Base-by-base conservation (phyloP, 2,888 invertebrate genomes). In the Sinotaia quadrata region DNA sequence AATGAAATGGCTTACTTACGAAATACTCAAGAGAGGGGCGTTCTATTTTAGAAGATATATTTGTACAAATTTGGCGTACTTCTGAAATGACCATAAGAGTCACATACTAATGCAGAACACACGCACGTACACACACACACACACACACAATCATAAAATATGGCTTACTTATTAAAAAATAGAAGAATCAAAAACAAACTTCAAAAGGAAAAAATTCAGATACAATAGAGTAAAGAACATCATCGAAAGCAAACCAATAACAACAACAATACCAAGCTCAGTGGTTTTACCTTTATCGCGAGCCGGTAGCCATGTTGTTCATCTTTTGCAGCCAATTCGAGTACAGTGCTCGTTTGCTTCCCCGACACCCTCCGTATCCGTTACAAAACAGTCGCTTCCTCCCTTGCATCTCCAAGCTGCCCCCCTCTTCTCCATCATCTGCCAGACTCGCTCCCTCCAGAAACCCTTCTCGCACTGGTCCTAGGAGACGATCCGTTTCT, bases 371-470 rank as follows among this genome's bases (percentile, higher is more conserved):
- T 18, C 72, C 71, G 52, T 69, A 71, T 8, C 63, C 62, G 56
- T 76, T 76, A 49, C 76, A 76, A 67, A 76, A 74, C 18, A 72
- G 74, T 34, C 69, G 69, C 54, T 74, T 74, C n/a, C n/a, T n/a
- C 27, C 37, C 41, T 29, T 41, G 63, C 15, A 47, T 18, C 10
- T 7, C 51, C 3, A 33, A 21, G 27, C 37, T 29, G 37, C 21
- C 34, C 33, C 49, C 51, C 21, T 41, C 59, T n/a, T 47, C 33
- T 36, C 36, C 10, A 2, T 15, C 36, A 29, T 52, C 8, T 10
- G 29, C 36, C 58, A 49, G 29, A 37, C 44, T 4, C 29, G n/a
- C 49, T 33, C 24, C 41, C n/a, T 18, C 47, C 61, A 21, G 56
- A 27, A 54, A 54, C 31, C 31, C 34, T n/a, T 18, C 21, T 24